These are phyloP conservation scores for Tamandua tetradactyla DNA, from an alignment of 2,797 vertebrate genomes.

Conservation along the genomic window DNA sequence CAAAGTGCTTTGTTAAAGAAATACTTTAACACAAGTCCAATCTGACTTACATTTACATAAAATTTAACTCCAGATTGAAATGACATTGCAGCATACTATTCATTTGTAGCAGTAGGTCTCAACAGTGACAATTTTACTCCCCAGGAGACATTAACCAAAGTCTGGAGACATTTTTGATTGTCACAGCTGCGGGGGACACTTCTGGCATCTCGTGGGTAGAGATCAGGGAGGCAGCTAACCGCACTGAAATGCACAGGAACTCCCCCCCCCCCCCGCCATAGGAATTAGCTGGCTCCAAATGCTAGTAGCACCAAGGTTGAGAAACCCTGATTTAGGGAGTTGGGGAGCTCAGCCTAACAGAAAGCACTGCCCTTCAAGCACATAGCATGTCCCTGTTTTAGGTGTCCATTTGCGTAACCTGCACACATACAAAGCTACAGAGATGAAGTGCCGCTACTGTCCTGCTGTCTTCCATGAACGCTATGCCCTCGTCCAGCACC, in stretches of 20 bases:
- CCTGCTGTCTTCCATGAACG: conserved; percentile 75
- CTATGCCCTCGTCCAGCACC: conserved; percentile 80
- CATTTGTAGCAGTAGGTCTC: neutral
- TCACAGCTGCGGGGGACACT: rapidly evolving
- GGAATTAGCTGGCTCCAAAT: rapidly evolving
- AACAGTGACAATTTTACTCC: neutral
- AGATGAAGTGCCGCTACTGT: conserved; percentile 81
- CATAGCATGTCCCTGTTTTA: neutral
- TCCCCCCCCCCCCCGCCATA: rapidly evolving
- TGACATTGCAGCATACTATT: no score
- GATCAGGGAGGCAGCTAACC: neutral
- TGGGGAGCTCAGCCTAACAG: rapidly evolving
- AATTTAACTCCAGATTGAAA: rapidly evolving
- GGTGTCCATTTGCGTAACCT: conserved; percentile 82
- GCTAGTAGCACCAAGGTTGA: rapidly evolving
- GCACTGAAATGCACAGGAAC: rapidly evolving
- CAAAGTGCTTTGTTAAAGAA: neutral
- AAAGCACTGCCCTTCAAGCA: rapidly evolving
- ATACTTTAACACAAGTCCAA: rapidly evolving
- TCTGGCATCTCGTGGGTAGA: neutral
- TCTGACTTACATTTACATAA: rapidly evolving
- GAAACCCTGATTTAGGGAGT: rapidly evolving
- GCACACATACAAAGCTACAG: conserved; percentile 66
- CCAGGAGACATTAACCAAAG: rapidly evolving
- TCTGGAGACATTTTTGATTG: neutral